Base-by-base conservation (phyloP, 2,797 vertebrate species). In the Sebastes steindachneri region DNA sequence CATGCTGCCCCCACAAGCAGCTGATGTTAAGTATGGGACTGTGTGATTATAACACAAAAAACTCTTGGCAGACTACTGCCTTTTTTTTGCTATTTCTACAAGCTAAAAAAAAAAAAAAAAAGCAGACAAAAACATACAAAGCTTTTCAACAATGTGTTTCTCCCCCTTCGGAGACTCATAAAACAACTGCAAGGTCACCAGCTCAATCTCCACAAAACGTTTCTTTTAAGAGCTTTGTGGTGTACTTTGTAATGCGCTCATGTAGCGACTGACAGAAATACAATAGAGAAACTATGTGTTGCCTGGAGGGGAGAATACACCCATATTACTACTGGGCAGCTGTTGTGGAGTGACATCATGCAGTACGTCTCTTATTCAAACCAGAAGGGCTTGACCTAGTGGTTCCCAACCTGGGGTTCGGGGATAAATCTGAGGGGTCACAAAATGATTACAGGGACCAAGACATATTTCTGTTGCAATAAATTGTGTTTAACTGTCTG, bases 311-410 rank as follows among this genome's bases (percentile, higher is more conserved):
- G 26, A 62, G 87, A 83, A 80, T 72, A 87, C 90, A 85, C 82
- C 86, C 87, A 80, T 88, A 82, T 85, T 88, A 89, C 89, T 78
- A 87, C 72, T 80, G 88, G 86, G 77, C 85, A 71, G 81, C 83
- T 65, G 66, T 69, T 82, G 69, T 12, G 76, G 7, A 75, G 89
- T 93, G 90, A 95, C 89, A 88, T 94, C 90, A 92, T 91, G 64
- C 21, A 51, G 58, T 57, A 73, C 63, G 53, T 88, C 48, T 64
- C 53, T 86, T 72, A 88, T 90, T 92, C 54, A 92, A 91, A 84
- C 74, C 73, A 82, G 65, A 73, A 64, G 68, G 48, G 64, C 58
- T 10, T 3, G 71, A 69, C 48, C 14, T 41, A 3, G 55, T 0
- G 75, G 55, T 71, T 86, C 75, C 69, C 31, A 79, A 59, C 29